Evolutionary conservation across 2,113 vertebrate species (phyloP).

Genomic region (Protobothrops flavoviridis): DNA sequence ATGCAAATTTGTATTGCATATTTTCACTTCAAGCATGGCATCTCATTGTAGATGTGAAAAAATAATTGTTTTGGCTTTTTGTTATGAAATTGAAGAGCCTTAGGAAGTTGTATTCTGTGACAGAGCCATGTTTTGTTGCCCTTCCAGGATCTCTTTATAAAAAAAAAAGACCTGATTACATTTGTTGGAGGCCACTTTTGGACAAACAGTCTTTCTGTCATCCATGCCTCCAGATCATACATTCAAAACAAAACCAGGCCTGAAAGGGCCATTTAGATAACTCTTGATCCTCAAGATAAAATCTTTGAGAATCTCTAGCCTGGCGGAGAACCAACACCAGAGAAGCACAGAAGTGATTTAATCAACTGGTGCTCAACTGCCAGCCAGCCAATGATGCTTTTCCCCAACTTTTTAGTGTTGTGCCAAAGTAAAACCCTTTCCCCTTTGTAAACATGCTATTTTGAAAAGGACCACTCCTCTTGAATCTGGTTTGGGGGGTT

Average conservation of each 20-base stretch:
- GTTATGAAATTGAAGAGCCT: neutral
- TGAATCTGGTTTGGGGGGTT: neutral
- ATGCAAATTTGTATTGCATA: neutral
- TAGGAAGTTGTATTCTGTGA: neutral
- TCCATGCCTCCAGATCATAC: neutral
- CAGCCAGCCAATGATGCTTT: neutral
- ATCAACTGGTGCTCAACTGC: neutral
- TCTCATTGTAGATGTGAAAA: neutral
- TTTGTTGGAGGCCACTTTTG: neutral
- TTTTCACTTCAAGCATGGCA: neutral
- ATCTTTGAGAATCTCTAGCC: neutral
- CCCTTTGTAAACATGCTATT: neutral
- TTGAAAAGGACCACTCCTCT: neutral
- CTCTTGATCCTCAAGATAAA: neutral
- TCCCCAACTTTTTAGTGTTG: neutral
- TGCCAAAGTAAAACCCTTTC: neutral
- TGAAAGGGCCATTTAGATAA: neutral
- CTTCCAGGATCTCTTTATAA: neutral
- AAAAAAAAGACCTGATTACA: neutral
- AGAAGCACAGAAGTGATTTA: neutral
- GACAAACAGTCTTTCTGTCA: neutral
- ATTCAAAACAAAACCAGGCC: neutral
- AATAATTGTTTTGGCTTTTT: neutral
- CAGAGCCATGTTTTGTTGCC: neutral
- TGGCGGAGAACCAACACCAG: neutral